These are phyloP conservation scores for Microctenopoma steveboyesi DNA, from an alignment of 2,797 vertebrate genomes.

Conservation along the genomic window DNA sequence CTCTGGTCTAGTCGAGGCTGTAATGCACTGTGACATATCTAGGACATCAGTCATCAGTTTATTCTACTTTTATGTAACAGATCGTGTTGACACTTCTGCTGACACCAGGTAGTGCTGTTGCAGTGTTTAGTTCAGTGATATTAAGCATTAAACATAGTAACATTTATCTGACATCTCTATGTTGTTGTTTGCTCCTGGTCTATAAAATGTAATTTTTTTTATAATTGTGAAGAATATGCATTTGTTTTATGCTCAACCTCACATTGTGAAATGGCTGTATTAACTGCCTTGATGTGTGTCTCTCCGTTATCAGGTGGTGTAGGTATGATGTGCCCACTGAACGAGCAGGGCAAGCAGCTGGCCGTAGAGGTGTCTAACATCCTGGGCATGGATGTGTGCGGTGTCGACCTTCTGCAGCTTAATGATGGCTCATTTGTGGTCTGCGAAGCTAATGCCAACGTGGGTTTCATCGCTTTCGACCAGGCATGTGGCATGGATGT, in stretches of 20 bases:
- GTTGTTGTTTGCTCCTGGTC: neutral
- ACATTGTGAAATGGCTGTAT: neutral
- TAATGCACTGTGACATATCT: conserved; percentile 69
- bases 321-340: conserved; percentile 91
- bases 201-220: neutral
- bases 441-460: conserved; percentile 93
- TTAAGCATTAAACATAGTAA: neutral
- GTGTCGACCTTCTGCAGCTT: conserved; percentile 91
- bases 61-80: conserved; percentile 59
- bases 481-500: conserved; percentile 92
- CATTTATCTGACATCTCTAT: neutral
- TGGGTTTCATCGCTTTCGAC: conserved; percentile 93
- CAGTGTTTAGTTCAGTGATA: conserved; percentile 10
- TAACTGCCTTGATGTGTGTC: conserved; percentile 26
- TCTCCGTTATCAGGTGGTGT: conserved; percentile 84
- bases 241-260: neutral
- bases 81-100: conserved; percentile 33
- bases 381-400: conserved; percentile 93
- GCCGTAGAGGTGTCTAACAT: conserved; percentile 93
- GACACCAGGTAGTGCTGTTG: conserved; percentile 13
- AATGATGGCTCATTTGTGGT: conserved; percentile 91
- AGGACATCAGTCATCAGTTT: conserved; percentile 66
- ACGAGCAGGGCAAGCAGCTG: conserved; percentile 91
- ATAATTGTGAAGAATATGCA: neutral
- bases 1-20: conserved; percentile 25